Evolutionary conservation across 2,797 vertebrate genomes (phyloP).

Genomic region (Podarcis lilfordi): DNA sequence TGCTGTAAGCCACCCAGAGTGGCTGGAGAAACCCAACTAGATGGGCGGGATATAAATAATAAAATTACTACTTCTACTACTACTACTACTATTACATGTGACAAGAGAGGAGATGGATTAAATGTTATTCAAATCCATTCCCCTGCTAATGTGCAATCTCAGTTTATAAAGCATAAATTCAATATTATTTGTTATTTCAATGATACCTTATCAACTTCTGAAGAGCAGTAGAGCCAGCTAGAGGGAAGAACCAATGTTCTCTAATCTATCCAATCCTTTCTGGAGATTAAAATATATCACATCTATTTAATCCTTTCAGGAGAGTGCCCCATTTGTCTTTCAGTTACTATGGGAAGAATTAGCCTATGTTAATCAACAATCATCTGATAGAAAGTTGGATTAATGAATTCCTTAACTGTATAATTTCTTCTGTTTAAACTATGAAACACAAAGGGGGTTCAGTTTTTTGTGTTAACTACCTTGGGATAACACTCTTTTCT

Average conservation of each 20-base stretch:
- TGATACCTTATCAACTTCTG: not conserved
- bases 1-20: no score
- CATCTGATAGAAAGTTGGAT: not conserved
- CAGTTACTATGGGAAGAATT: not conserved
- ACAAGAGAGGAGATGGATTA: not conserved
- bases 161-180: not conserved
- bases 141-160: constrained; percentile 50
- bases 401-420: not conserved
- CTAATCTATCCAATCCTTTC: not conserved
- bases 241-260: not conserved
- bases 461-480: constrained; percentile 4
- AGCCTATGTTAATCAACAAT: constrained; percentile 6
- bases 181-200: not conserved
- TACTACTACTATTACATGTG: not conserved
- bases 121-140: constrained; percentile 10
- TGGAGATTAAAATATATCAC: constrained; percentile 15
- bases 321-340: not conserved
- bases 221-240: not conserved
- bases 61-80: no score
- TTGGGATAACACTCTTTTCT: not conserved
- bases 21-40: no score
- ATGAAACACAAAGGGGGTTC: not conserved
- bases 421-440: not conserved
- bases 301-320: not conserved
- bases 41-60: no score